These are phyloP conservation scores for Poecilobothrus nobilitatus DNA, from an alignment of 2,888 invertebrate species.

Conservation along the genomic window DNA sequence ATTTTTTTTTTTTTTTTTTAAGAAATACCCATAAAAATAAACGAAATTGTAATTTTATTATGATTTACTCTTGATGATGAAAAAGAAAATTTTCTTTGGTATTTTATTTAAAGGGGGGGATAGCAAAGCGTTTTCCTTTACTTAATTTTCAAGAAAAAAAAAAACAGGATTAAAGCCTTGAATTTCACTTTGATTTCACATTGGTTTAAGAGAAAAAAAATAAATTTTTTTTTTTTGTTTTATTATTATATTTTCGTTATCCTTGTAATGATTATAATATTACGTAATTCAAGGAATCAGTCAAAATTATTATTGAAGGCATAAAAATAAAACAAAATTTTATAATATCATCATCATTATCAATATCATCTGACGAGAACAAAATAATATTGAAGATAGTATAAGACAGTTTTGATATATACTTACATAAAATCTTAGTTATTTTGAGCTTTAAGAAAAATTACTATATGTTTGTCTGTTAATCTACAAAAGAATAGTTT, in stretches of 20 bases:
- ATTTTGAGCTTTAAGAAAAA: too few relatives aligned
- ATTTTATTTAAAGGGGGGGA: too few relatives aligned
- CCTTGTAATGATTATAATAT: background rate
- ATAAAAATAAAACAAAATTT: too few relatives aligned
- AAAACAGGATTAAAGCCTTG: background rate
- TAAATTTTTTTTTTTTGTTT: background rate
- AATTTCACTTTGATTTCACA: background rate
- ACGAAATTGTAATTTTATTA: constrained; percentile 1
- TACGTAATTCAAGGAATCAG: background rate
- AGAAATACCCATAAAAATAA: background rate
- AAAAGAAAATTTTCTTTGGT: background rate
- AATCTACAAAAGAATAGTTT: too few relatives aligned
- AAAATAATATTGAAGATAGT: background rate
- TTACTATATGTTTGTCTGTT: too few relatives aligned
- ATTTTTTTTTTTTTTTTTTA: background rate
- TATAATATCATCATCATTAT: background rate
- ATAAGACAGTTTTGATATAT: too few relatives aligned
- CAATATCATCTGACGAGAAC: background rate
- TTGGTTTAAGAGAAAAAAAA: too few relatives aligned
- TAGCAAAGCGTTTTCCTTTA: too few relatives aligned
- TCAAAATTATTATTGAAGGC: background rate
- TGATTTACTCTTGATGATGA: constrained; percentile 6
- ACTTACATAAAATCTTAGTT: too few relatives aligned
- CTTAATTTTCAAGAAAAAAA: too few relatives aligned
- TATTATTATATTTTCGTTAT: background rate